Percentiles rank a stretch among this genome's conserved stretches.
These are phyloP conservation scores for Cricetomys ansorgei DNA, from an alignment of 2,113 vertebrate species.

Conservation along the genomic window DNA sequence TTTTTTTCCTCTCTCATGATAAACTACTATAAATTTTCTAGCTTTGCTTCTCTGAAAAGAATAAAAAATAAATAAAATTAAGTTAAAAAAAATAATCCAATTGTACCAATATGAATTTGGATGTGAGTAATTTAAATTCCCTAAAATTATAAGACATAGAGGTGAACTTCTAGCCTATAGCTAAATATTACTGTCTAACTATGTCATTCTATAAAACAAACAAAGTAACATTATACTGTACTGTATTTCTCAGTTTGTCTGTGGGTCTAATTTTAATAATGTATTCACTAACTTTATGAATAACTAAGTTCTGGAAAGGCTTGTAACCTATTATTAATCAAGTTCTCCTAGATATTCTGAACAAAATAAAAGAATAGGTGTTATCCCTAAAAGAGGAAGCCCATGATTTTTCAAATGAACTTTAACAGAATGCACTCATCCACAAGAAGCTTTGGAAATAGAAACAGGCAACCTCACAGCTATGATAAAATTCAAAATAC, in stretches of 20 bases:
- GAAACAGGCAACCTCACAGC: background rate
- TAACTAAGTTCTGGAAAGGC: background rate
- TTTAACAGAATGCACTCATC: background rate
- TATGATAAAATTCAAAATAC: background rate
- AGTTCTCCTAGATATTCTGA: background rate
- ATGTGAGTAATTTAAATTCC: background rate
- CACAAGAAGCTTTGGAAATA: background rate
- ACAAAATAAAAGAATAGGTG: background rate
- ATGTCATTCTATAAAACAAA: background rate
- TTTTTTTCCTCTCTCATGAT: background rate
- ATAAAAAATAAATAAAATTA: slow-evolving; percentile 6
- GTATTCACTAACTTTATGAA: background rate
- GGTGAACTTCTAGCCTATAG: background rate
- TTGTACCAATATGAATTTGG: background rate
- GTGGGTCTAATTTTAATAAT: slow-evolving; percentile 7
- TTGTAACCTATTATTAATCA: background rate
- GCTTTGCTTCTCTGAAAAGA: background rate
- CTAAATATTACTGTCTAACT: background rate
- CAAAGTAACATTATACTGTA: background rate
- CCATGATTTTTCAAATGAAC: background rate
- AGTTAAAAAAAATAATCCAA: slow-evolving; percentile 28
- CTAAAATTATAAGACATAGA: slow-evolving; percentile 31
- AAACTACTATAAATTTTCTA: background rate
- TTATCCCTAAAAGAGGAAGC: background rate
- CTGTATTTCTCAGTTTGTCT: background rate